A percentile compares a stretch with the other conserved stretches of the same genome.
These are phyloP conservation scores for Hiodon alosoides DNA, from an alignment of 2,113 vertebrate species.

Conservation along the genomic window DNA sequence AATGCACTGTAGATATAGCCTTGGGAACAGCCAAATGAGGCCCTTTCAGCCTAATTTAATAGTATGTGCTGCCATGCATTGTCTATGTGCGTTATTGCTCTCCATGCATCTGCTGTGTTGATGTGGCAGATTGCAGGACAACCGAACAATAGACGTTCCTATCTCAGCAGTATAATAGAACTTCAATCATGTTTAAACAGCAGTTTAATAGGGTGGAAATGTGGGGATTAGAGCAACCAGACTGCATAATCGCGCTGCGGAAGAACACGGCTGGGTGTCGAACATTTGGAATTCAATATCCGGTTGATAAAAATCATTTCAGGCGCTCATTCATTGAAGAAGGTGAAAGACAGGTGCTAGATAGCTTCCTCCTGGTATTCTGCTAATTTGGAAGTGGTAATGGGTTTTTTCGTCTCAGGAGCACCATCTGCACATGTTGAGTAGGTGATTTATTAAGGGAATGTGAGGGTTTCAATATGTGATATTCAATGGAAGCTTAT, in stretches of 20 bases:
- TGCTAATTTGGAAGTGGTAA: constrained; percentile 38
- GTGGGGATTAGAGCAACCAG: not conserved
- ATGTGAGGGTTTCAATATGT: too few species aligned
- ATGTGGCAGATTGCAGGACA: not conserved
- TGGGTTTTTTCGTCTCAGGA: constrained; percentile 33
- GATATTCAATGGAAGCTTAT: constrained; percentile 24
- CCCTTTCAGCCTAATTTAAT: constrained; percentile 23
- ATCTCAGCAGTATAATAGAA: not conserved
- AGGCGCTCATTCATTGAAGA: constrained; percentile 30
- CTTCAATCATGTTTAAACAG: not conserved
- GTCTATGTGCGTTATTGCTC: not conserved
- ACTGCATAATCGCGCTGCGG: too few species aligned
- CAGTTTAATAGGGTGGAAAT: not conserved
- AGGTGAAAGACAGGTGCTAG: constrained; percentile 34
- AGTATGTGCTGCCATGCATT: not conserved
- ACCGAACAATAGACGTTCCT: not conserved
- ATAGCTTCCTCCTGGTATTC: constrained; percentile 28
- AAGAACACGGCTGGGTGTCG: not conserved
- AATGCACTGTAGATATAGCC: constrained; percentile 11
- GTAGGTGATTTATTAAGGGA: constrained; percentile 23
- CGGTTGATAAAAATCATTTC: constrained; percentile 18
- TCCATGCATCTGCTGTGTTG: not conserved
- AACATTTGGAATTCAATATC: not conserved
- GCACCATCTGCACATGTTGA: constrained; percentile 35
- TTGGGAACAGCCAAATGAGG: constrained; percentile 19